Evolutionary conservation across 1,140 invertebrate genomes (phyloP), one percentile per base, ranked within the genome.

Genomic region (Drosophila saltans): DNA sequence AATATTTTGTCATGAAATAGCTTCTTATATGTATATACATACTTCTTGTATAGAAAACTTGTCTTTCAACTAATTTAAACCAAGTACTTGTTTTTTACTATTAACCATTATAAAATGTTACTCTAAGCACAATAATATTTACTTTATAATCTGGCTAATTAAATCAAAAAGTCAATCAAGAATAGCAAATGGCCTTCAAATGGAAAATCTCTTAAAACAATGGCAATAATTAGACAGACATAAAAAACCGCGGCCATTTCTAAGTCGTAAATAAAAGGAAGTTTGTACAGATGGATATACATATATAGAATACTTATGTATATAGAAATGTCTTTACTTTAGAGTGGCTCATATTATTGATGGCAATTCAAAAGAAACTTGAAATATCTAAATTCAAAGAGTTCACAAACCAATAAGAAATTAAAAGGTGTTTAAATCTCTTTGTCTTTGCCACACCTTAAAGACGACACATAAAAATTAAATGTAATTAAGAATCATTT

Each of bases 161-260:
- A 64, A 65, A 65, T 67, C 61, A 36, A 59, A 76, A 76, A 68
- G 66, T 41, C 59, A 81, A 68, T 75, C 56, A 57, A 66, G 75
- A 66, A 58, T 36, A 71, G 40, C 16, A 11, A 41, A 41, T 78
- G 45, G 40, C 73, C 74, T 72, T 40, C 40, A 61, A 75, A 68
- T 66, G 55, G 61, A 68, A 76, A 65, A 73, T 80, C 60, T 45
- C 26, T 45, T 67, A 40, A 62, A 80, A 73, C 68, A 84, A 84
- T 76, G 66, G 28, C 36, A 69, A 58, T 66, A 72, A 82, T 82
- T 83, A 83, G 65, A 16, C 28, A 30, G 62, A 43, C 45, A 76
- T 67, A 57, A 55, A 84, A 57, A 84, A 81, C 75, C 82, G 52
- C 74, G 72, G 16, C 16, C 16, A 16, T 16, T 16, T 16, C 0